phyloP scores from a whole-genome alignment of 2,797 vertebrate genomes.

The Naso thynnoides region DNA sequence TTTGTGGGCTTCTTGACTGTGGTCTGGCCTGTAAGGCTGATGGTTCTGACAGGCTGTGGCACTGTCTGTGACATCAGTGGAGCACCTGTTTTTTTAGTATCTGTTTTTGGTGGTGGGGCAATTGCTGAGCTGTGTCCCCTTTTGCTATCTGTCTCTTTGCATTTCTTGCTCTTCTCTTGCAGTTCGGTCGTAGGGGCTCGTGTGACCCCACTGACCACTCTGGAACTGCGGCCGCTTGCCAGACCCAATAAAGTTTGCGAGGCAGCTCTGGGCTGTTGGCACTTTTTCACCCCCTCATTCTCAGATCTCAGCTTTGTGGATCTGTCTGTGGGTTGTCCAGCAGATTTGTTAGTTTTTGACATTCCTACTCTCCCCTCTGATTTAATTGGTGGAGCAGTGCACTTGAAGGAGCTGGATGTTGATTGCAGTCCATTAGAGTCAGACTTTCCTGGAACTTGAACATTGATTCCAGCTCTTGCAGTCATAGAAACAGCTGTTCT shows the following conservation, averaged over 20 bases:
- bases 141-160: constrained; percentile 5
- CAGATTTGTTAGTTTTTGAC: background rate
- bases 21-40: constrained; percentile 20
- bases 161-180: constrained; percentile 9
- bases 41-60: constrained; percentile 42
- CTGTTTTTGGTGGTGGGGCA: background rate
- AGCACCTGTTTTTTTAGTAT: background rate
- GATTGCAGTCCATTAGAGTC: constrained; percentile 34
- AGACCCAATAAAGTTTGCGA: background rate
- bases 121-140: constrained; percentile 1
- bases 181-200: background rate
- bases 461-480: constrained; percentile 11
- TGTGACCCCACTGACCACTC: background rate
- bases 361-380: background rate
- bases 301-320: constrained; percentile 12
- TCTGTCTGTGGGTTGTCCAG: background rate
- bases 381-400: constrained; percentile 25
- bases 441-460: constrained; percentile 1
- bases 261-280: background rate
- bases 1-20: constrained; percentile 52
- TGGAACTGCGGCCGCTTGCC: constrained; percentile 1
- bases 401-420: background rate
- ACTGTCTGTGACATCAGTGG: constrained; percentile 40
- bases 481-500: background rate
- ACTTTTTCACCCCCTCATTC: background rate